phyloP scores from a whole-genome alignment of 1,140 invertebrate species.

The Neotoxoptera formosana region DNA sequence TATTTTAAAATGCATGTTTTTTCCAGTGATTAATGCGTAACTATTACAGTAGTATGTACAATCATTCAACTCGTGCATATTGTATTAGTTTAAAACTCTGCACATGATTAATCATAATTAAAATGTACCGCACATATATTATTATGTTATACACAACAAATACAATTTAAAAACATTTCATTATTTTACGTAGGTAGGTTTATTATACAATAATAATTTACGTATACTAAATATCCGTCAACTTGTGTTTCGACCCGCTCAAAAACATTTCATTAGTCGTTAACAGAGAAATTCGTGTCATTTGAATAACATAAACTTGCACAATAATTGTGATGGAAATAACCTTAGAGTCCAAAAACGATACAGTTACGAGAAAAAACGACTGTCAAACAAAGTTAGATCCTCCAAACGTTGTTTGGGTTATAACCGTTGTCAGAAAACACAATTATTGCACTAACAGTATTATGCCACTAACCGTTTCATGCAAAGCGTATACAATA shows the following conservation, averaged over 20 bases:
- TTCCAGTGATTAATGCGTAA: neutral
- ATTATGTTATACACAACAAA: neutral
- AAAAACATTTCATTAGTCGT: conserved; percentile 1
- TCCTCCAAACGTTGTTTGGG: neutral
- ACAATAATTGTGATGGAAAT: neutral
- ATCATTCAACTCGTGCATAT: neutral
- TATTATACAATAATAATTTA: neutral
- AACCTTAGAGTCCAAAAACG: neutral
- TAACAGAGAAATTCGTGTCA: neutral
- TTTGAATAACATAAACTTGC: neutral
- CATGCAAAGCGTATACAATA: neutral
- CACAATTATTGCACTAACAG: neutral
- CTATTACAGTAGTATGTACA: neutral
- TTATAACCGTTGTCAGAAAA: neutral
- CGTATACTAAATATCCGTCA: neutral
- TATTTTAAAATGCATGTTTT: neutral
- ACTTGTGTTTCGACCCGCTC: neutral
- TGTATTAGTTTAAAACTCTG: neutral
- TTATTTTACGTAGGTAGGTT: neutral
- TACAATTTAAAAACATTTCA: neutral
- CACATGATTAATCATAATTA: neutral
- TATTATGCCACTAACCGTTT: neutral
- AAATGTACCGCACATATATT: too few species aligned
- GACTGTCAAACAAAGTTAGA: neutral
- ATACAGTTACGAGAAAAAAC: neutral